These are phyloP conservation scores for Colaptes auratus DNA, from an alignment of 2,113 vertebrate species.

Conservation along the genomic window DNA sequence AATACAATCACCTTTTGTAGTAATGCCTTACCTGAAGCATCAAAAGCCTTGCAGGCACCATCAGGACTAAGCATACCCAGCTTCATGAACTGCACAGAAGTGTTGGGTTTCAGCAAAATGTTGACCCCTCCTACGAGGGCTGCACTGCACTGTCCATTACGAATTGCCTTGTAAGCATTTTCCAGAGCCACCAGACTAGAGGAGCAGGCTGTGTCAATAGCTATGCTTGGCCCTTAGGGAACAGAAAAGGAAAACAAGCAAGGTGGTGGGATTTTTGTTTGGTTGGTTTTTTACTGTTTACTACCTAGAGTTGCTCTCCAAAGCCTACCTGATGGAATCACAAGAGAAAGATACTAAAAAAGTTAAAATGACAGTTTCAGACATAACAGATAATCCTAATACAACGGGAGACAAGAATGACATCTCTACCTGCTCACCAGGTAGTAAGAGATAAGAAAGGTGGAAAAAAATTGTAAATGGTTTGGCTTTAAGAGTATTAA, in stretches of 20 bases:
- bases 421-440: neutral
- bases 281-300: neutral
- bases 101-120: constrained; percentile 91
- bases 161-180: constrained; percentile 88
- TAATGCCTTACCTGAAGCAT: constrained; percentile 81
- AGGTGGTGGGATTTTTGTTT: too few relatives aligned
- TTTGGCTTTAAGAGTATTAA: neutral
- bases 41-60: constrained; percentile 91
- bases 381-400: neutral
- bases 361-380: neutral
- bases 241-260: neutral
- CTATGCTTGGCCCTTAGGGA: constrained; percentile 87
- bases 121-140: constrained; percentile 93
- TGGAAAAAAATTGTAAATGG: neutral
- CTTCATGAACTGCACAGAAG: constrained; percentile 96
- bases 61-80: constrained; percentile 92
- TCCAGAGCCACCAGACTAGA: constrained; percentile 91
- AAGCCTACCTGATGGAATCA: neutral
- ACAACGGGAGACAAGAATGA: neutral
- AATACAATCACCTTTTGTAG: neutral
- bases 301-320: neutral
- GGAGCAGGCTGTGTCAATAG: constrained; percentile 95
- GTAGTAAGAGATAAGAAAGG: neutral
- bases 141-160: constrained; percentile 80
- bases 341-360: neutral